Conservation (phyloP, 92 coral and sea anemone species). For the Pocillopora meandrina region DNA sequence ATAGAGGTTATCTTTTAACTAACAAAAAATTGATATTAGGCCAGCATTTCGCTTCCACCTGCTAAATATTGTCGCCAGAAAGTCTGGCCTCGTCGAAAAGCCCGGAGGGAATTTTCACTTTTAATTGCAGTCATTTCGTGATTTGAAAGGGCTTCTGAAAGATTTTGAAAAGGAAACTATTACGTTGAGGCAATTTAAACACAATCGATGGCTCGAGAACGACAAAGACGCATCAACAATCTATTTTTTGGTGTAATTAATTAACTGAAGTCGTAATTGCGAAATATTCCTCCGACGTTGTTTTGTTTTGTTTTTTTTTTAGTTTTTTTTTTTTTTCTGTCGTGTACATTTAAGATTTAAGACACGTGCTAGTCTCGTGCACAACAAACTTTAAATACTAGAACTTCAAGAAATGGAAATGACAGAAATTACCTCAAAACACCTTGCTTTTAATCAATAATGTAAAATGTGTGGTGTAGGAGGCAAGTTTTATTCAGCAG, state of each 20-base stretch:
- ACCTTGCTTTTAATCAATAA: constrained; percentile 46
- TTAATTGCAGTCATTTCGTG: neutral
- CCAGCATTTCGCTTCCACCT: neutral
- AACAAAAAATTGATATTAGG: neutral
- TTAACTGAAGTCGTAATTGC: constrained; percentile 12
- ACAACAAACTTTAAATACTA: neutral
- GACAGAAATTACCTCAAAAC: constrained; percentile 17
- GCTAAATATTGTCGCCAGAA: constrained; percentile 17
- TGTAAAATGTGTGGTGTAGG: constrained; percentile 20
- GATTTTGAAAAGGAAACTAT: neutral
- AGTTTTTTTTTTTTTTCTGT: no score
- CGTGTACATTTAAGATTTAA: neutral
- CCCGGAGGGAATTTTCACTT: constrained; percentile 16
- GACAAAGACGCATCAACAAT: neutral
- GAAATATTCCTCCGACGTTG: neutral
- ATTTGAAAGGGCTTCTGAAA: constrained; percentile 4
- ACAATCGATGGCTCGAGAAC: neutral
- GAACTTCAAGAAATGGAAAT: constrained; percentile 8
- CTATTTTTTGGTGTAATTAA: constrained; percentile 22
- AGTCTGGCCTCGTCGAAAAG: constrained; percentile 18
- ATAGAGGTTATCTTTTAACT: neutral
- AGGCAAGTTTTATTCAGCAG: constrained; percentile 8
- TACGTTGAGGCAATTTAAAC: constrained; percentile 1
- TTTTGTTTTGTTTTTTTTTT: neutral
- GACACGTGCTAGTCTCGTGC: neutral